A percentile compares a stretch with the other conserved stretches of the same genome.
phyloP scores from a whole-genome alignment of 92 coral and sea anemone genomes.

The Parazoanthus darwini region DNA sequence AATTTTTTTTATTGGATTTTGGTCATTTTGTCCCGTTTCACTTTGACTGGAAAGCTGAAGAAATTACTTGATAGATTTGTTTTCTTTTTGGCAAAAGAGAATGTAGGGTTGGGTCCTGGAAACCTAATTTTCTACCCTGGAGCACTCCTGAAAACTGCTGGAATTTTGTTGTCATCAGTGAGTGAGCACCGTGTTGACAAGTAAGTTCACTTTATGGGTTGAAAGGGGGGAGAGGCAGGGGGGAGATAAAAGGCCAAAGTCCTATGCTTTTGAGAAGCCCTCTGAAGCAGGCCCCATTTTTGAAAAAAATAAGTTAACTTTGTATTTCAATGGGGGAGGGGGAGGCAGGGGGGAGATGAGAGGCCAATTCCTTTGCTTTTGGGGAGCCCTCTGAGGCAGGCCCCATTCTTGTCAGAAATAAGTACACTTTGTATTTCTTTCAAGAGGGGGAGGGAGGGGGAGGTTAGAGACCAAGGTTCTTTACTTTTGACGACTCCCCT shows the following conservation, averaged over 20 bases:
- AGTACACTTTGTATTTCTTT: conserved; percentile 6
- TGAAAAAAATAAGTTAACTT: conserved; percentile 47
- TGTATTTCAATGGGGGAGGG: conserved; percentile 1
- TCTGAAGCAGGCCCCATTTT: conserved; percentile 48
- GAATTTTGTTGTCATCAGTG: too few species aligned
- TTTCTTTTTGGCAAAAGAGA: too few species aligned
- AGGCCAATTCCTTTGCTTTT: conserved; percentile 55
- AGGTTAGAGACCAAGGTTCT: conserved; percentile 46
- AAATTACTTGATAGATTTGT: too few species aligned
- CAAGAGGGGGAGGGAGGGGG: conserved; percentile 6
- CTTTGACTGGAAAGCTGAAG: too few species aligned
- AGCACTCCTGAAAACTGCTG: too few species aligned
- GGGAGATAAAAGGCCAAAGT: conserved; percentile 56
- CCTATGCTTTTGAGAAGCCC: conserved; percentile 50
- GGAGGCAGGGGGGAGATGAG: conserved; percentile 37
- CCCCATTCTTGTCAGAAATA: conserved; percentile 59
- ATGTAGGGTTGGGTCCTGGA: too few species aligned
- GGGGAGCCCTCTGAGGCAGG: conserved; percentile 45
- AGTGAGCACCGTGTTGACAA: conserved; percentile 29
- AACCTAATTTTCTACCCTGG: too few species aligned
- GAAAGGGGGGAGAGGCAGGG: background rate
- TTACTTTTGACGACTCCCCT: conserved; percentile 30
- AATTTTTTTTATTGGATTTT: too few species aligned
- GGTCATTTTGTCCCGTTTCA: too few species aligned
- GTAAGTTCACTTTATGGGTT: conserved; percentile 38